Evolutionary conservation across 2,888 invertebrate species (phyloP).

Genomic region (Dione juno): DNA sequence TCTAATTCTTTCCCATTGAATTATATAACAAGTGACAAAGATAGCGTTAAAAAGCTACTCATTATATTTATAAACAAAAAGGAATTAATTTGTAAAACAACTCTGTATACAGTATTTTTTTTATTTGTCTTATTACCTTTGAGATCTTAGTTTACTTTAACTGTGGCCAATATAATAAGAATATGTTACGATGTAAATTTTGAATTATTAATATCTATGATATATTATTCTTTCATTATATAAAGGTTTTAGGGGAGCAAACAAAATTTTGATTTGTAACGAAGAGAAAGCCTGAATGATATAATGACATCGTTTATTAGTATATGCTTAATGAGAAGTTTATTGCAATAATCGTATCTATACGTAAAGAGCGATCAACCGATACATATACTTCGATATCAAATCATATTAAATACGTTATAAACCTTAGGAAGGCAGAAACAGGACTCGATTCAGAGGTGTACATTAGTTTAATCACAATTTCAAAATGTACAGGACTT

Average conservation of each 20-base stretch:
- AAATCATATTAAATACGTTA: constrained; percentile 28
- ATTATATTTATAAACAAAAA: too few species aligned
- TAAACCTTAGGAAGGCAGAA: constrained; percentile 35
- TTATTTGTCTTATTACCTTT: not conserved
- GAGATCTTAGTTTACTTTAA: not conserved
- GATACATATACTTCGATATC: constrained; percentile 38
- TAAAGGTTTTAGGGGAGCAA: not conserved
- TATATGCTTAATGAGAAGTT: constrained; percentile 56
- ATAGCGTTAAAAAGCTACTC: too few species aligned
- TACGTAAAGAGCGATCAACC: constrained; percentile 38
- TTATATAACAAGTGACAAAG: too few species aligned
- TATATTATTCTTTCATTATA: not conserved
- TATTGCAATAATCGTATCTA: constrained; percentile 54
- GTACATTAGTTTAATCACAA: constrained; percentile 61
- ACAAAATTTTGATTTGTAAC: constrained; percentile 30
- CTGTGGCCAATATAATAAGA: not conserved
- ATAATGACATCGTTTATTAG: constrained; percentile 62
- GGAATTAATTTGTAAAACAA: too few species aligned
- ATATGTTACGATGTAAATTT: not conserved
- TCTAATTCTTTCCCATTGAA: too few species aligned
- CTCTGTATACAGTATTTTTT: too few species aligned
- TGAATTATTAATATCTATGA: too few species aligned
- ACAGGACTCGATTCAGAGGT: constrained; percentile 33
- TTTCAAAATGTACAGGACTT: constrained; percentile 64
- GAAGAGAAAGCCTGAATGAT: constrained; percentile 50